Evolutionary conservation across 2,113 vertebrate species (phyloP).

Genomic region (Crotalus tigris): DNA sequence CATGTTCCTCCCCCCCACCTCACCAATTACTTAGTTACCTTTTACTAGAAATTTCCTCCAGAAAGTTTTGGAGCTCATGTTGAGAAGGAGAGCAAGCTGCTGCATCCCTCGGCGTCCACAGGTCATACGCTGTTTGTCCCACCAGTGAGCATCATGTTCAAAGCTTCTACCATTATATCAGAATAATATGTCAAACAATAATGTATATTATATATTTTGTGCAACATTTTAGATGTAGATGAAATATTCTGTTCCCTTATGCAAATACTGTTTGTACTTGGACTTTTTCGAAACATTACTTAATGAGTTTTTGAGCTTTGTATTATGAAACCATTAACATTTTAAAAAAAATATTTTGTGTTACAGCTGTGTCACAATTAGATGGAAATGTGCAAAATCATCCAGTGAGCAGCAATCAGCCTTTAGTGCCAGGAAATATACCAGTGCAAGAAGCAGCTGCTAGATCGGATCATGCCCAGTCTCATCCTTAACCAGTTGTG

Average conservation of each 20-base stretch:
- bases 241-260: neutral
- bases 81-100: neutral
- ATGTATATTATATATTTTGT: neutral
- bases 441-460: conserved; percentile 52
- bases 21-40: neutral
- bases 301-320: neutral
- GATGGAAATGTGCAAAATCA: conserved; percentile 53
- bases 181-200: neutral
- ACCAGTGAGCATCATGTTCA: neutral
- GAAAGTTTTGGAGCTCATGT: neutral
- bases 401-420: conserved; percentile 48
- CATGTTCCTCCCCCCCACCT: too few relatives aligned
- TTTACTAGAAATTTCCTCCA: neutral
- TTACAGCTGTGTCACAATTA: conserved; percentile 56
- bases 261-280: neutral
- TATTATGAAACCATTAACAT: neutral
- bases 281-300: neutral
- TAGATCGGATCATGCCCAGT: conserved; percentile 46
- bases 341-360: conserved; percentile 29
- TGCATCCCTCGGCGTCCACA: neutral
- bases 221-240: neutral
- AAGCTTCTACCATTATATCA: neutral
- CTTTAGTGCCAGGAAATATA: conserved; percentile 59
- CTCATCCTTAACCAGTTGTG: conserved; percentile 64
- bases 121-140: neutral